A percentile compares a stretch with the other conserved stretches of the same genome.
Conservation (phyloP, 1,140 invertebrate species). For the Bombus confusus region DNA sequence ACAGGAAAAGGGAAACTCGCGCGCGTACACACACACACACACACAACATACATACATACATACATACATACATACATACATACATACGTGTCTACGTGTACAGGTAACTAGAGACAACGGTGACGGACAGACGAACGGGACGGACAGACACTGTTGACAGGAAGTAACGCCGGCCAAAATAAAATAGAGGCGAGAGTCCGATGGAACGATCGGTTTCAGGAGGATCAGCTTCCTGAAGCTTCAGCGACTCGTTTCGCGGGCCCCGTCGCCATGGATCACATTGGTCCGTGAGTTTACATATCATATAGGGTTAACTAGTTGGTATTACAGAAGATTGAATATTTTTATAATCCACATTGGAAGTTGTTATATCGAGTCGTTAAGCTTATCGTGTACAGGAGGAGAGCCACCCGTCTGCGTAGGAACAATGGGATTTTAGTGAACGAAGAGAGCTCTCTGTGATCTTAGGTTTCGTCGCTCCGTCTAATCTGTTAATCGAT, state of each 20-base stretch:
- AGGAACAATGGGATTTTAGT: neutral
- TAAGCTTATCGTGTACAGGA: conserved; percentile 72
- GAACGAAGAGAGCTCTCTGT: neutral
- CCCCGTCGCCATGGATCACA: conserved; percentile 78
- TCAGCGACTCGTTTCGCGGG: conserved; percentile 48
- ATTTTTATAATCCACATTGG: conserved; percentile 84
- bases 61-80: neutral
- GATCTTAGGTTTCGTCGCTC: conserved; percentile 37
- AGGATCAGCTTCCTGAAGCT: neutral
- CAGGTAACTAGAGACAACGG: neutral
- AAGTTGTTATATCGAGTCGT: conserved; percentile 83
- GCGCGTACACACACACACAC: neutral
- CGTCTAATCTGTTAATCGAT: neutral
- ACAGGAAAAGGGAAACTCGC: neutral
- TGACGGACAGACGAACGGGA: neutral
- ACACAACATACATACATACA: too few relatives aligned
- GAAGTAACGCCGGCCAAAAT: conserved; percentile 72
- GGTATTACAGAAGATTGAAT: conserved; percentile 79
- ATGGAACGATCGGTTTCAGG: conserved; percentile 15
- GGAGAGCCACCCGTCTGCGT: conserved; percentile 31
- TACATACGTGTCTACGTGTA: neutral
- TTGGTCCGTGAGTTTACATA: conserved; percentile 81
- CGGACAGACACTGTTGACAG: conserved; percentile 20
- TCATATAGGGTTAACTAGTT: conserved; percentile 75
- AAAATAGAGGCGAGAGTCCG: conserved; percentile 59